Evolutionary conservation across 1,140 invertebrate species (phyloP).

Genomic region (Carcinoscorpius rotundicauda): DNA sequence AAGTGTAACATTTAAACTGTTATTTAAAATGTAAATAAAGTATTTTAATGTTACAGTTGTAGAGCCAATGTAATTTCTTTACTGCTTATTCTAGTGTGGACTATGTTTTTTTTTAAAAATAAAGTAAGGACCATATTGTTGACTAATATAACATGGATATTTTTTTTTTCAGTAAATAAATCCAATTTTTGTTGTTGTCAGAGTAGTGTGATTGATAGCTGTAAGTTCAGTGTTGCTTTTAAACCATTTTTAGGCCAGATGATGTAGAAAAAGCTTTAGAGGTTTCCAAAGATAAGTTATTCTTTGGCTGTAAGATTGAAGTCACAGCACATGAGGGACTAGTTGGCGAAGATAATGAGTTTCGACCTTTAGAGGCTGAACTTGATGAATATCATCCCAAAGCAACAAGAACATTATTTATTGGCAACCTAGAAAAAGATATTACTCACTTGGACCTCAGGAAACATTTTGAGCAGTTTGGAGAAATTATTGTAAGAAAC

Average conservation of each 20-base stretch:
- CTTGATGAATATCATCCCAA: conserved; percentile 92
- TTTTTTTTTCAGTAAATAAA: too few species aligned
- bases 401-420: conserved; percentile 71
- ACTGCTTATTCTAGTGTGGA: too few species aligned
- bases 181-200: too few species aligned
- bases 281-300: conserved; percentile 87
- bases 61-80: too few species aligned
- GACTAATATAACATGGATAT: too few species aligned
- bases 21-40: too few species aligned
- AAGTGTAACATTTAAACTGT: too few species aligned
- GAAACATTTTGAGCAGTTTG: conserved; percentile 85
- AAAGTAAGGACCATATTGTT: too few species aligned
- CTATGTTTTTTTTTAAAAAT: too few species aligned
- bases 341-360: conserved; percentile 76
- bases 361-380: conserved; percentile 83
- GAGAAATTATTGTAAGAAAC: conserved; percentile 76
- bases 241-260: conserved; percentile 45
- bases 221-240: too few species aligned
- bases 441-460: conserved; percentile 73
- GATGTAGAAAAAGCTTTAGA: conserved; percentile 91
- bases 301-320: conserved; percentile 91
- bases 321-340: conserved; percentile 74
- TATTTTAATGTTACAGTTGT: too few species aligned
- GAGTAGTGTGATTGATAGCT: too few species aligned
- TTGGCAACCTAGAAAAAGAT: conserved; percentile 89